Evolutionary conservation across 37 sponge, comb jelly and placozoan species (phyloP).

Genomic region (Ianthella basta): DNA sequence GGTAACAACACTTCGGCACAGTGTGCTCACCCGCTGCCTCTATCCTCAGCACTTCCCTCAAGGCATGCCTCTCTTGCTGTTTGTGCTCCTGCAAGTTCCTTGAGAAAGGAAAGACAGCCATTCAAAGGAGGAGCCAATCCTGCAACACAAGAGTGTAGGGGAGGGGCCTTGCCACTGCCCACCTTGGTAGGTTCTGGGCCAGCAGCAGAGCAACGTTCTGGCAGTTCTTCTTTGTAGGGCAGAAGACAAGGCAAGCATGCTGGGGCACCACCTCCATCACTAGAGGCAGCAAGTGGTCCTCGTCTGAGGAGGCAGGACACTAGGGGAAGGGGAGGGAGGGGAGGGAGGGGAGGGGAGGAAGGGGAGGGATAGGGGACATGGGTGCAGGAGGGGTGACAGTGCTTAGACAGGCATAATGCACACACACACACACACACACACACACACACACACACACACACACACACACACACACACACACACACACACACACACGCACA

Average conservation of each 20-base stretch:
- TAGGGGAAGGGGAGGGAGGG: neutral
- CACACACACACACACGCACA: no score
- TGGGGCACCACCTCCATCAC: constrained; percentile 81
- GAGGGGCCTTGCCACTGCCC: no score
- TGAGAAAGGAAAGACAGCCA: no score
- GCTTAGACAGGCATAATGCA: neutral
- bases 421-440: constrained; percentile 45
- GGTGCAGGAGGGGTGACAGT: neutral
- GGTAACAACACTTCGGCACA: no score
- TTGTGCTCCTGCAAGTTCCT: no score
- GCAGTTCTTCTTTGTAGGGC: constrained; percentile 92
- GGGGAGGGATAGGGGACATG: neutral
- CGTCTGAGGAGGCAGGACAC: constrained; percentile 40
- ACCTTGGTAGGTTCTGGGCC: constrained; percentile 59
- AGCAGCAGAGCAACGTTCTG: constrained; percentile 87
- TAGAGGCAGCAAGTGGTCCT: constrained; percentile 66
- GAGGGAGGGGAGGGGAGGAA: neutral
- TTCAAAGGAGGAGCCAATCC: no score
- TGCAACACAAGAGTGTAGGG: no score
- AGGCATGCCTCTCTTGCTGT: no score
- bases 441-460: constrained; percentile 32
- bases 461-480: no score
- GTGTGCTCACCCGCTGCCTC: no score
- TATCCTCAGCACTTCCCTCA: no score
- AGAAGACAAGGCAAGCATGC: constrained; percentile 90